Evolutionary conservation across 2,888 invertebrate genomes (phyloP).

Genomic region (Diploptera punctata): DNA sequence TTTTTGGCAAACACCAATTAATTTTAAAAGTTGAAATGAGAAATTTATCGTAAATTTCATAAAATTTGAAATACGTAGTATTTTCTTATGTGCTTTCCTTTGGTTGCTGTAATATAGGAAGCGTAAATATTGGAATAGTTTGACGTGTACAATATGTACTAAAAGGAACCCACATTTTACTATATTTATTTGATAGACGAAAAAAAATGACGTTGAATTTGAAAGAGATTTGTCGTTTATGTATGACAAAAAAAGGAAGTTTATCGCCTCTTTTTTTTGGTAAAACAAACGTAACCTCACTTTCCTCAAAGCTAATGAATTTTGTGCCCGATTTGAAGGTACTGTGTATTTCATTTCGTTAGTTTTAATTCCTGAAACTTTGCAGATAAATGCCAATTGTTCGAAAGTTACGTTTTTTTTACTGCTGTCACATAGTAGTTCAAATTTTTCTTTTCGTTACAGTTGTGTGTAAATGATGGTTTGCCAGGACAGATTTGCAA

Average conservation of each 20-base stretch:
- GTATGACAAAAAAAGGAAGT: background rate
- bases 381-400: background rate
- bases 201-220: slow-evolving; percentile 18
- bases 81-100: no score
- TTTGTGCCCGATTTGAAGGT: slow-evolving; percentile 13
- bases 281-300: background rate
- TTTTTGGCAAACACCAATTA: no score
- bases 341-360: background rate
- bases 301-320: slow-evolving; percentile 5
- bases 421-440: background rate
- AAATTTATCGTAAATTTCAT: no score
- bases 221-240: slow-evolving; percentile 7
- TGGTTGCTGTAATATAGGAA: no score
- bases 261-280: background rate
- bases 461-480: slow-evolving; percentile 20
- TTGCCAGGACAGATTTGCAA: slow-evolving; percentile 4
- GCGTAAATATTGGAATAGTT: no score
- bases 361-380: background rate
- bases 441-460: background rate
- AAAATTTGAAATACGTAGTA: no score
- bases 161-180: no score
- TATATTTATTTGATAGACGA: no score
- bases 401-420: background rate
- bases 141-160: no score
- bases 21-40: no score